These are phyloP conservation scores for Theodoxus fluviatilis DNA, from an alignment of 2,888 invertebrate genomes.

Conservation along the genomic window DNA sequence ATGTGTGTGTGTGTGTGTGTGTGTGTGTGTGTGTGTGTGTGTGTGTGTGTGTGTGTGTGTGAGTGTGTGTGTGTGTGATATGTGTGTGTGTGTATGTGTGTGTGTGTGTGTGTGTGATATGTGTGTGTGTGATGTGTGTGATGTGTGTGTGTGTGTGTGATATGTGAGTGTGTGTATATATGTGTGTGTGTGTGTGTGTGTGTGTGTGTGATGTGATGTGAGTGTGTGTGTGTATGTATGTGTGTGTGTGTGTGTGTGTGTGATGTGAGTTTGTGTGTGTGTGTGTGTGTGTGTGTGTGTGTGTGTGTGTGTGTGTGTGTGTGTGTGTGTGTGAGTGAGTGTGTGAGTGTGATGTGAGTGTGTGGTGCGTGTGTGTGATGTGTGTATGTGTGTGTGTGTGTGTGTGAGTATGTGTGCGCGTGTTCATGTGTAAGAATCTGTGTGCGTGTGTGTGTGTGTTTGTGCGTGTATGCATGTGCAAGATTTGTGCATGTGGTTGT, in stretches of 20 bases:
- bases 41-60: constrained; percentile 18
- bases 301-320: constrained; percentile 1
- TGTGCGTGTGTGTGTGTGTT: not conserved
- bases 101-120: not conserved
- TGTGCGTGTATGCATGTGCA: constrained; percentile 1
- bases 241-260: constrained; percentile 19
- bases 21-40: constrained; percentile 18
- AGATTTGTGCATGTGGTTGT: constrained; percentile 23
- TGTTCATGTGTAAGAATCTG: not conserved
- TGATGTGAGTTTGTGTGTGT: constrained; percentile 26
- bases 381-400: constrained; percentile 23
- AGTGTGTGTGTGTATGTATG: constrained; percentile 14
- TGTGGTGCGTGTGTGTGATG: constrained; percentile 20
- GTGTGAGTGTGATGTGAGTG: not conserved
- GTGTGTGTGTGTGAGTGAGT: not conserved
- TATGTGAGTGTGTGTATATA: constrained; percentile 19
- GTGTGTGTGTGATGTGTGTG: constrained; percentile 16
- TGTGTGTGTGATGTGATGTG: not conserved
- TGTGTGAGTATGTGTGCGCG: constrained; percentile 12
- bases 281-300: constrained; percentile 25
- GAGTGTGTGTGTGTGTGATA: not conserved
- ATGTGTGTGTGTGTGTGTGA: constrained; percentile 24
- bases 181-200: constrained; percentile 20
- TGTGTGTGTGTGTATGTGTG: not conserved
- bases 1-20: constrained; percentile 1